Evolutionary conservation across 1,140 invertebrate species (phyloP).

Genomic region (Danaus plexippus): DNA sequence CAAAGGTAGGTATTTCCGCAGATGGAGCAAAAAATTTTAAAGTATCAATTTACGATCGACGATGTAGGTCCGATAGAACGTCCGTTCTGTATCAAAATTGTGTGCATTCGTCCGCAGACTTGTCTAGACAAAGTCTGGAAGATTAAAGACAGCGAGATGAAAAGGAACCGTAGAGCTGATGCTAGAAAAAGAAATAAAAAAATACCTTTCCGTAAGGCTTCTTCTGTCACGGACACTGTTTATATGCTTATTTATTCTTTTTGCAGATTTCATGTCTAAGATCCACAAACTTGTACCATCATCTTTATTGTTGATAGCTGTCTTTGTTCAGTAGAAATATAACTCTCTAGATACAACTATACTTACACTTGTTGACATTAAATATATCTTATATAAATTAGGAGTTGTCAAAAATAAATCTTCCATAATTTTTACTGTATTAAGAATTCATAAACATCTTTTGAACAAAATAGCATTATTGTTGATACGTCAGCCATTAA

Average conservation of each 20-base stretch:
- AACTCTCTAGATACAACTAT: too few relatives aligned
- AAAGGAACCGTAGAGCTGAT: conserved; percentile 48
- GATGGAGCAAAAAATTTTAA: conserved; percentile 20
- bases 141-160: conserved; percentile 61
- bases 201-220: conserved; percentile 55
- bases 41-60: conserved; percentile 29
- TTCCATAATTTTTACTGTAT: conserved; percentile 22
- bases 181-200: conserved; percentile 52
- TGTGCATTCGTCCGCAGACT: conserved; percentile 31
- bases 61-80: conserved; percentile 24
- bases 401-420: conserved; percentile 4
- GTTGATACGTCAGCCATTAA: conserved; percentile 60
- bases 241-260: conserved; percentile 58
- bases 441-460: conserved; percentile 47
- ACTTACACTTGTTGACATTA: too few relatives aligned
- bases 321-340: too few relatives aligned
- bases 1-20: conserved; percentile 19
- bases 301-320: too few relatives aligned
- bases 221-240: conserved; percentile 60
- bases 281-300: background rate
- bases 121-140: conserved; percentile 59
- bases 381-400: too few relatives aligned
- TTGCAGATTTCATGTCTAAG: conserved; percentile 25
- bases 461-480: conserved; percentile 47
- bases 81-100: conserved; percentile 34